These are phyloP conservation scores for Chaetura pelagica DNA, from an alignment of 2,113 vertebrate genomes.

Conservation along the genomic window DNA sequence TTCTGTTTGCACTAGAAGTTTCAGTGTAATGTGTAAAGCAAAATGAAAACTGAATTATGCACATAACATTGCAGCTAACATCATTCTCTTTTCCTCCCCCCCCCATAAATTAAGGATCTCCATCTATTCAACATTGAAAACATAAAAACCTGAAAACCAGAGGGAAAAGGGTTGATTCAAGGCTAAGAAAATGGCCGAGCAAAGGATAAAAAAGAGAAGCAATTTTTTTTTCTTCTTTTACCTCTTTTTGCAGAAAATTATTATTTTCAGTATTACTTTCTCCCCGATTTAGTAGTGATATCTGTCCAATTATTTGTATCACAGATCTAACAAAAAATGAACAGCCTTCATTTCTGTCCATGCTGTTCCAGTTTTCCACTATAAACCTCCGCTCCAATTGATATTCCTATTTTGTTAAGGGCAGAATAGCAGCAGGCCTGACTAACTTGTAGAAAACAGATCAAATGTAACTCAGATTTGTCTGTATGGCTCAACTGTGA, in stretches of 20 bases:
- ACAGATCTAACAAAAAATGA: background rate
- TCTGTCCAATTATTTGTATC: background rate
- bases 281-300: background rate
- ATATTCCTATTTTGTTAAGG: slow-evolving; percentile 2
- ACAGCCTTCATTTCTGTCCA: background rate
- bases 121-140: background rate
- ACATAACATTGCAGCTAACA: background rate
- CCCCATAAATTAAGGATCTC: background rate
- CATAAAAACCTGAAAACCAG: background rate
- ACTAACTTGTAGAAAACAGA: slow-evolving; percentile 37
- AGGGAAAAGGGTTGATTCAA: background rate
- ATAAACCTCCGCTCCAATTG: background rate
- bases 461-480: background rate
- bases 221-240: background rate
- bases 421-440: background rate
- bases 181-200: background rate
- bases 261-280: background rate
- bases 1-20: background rate
- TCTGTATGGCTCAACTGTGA: slow-evolving; percentile 13
- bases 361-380: background rate
- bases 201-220: background rate
- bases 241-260: background rate
- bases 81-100: background rate
- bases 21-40: background rate
- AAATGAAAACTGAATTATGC: background rate